These are phyloP conservation scores for Teleopsis dalmanni DNA, from an alignment of 1,140 invertebrate species.

Conservation along the genomic window DNA sequence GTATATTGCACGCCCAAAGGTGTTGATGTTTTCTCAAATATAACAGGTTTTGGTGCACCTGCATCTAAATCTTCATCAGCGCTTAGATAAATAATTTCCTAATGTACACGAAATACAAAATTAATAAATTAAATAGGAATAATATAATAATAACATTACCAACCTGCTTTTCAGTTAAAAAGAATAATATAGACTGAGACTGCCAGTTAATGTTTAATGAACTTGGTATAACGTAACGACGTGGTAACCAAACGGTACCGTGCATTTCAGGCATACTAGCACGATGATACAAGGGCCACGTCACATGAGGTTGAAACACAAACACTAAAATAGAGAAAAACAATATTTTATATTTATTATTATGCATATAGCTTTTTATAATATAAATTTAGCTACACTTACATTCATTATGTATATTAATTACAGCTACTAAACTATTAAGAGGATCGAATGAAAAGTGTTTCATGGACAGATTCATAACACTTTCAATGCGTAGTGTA, in stretches of 20 bases:
- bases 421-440: conserved; percentile 57
- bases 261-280: conserved; percentile 45
- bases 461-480: conserved; percentile 45
- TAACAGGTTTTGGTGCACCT: conserved; percentile 28
- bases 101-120: conserved; percentile 1
- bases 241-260: conserved; percentile 51
- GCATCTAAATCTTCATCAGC: conserved; percentile 22
- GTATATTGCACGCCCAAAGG: conserved; percentile 18
- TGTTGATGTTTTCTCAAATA: conserved; percentile 16
- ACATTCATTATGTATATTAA: conserved; percentile 56
- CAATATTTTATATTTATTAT: background rate
- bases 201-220: conserved; percentile 49
- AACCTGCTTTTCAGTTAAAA: conserved; percentile 52
- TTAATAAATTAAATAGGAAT: background rate
- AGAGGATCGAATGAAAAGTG: conserved; percentile 56
- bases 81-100: conserved; percentile 32
- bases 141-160: background rate
- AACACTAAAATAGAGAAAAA: conserved; percentile 45
- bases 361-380: background rate
- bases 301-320: conserved; percentile 52
- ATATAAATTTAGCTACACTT: conserved; percentile 19
- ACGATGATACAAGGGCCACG: conserved; percentile 49
- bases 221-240: conserved; percentile 40
- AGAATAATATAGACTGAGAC: conserved; percentile 51
- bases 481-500: conserved; percentile 50